Evolutionary conservation across 2,888 invertebrate species (phyloP).

Genomic region (Drosophila ustulata): DNA sequence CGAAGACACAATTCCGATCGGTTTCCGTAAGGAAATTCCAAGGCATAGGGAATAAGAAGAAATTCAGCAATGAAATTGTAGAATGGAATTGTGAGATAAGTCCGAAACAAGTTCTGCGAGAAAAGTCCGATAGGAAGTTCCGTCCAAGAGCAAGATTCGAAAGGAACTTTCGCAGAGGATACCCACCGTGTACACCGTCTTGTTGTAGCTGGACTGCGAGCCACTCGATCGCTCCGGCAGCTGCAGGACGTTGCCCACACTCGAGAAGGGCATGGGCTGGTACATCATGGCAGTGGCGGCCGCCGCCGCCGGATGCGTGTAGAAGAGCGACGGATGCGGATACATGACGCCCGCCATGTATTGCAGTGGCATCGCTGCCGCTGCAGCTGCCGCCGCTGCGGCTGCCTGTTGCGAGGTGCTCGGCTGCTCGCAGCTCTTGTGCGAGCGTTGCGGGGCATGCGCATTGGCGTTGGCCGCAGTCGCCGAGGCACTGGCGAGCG

Average conservation of each 20-base stretch:
- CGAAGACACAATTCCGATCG: no score
- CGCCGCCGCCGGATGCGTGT: constrained; percentile 86
- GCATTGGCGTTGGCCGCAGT: constrained; percentile 8
- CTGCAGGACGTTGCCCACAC: constrained; percentile 77
- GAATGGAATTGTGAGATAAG: no score
- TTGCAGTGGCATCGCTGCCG: constrained; percentile 86
- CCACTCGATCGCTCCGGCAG: constrained; percentile 57
- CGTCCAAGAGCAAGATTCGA: no score
- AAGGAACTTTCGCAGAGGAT: no score
- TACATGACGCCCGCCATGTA: constrained; percentile 88
- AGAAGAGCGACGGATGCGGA: constrained; percentile 86
- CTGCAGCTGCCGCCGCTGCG: constrained; percentile 39
- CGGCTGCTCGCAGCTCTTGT: constrained; percentile 60
- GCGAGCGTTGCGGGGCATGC: constrained; percentile 11
- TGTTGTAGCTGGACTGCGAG: constrained; percentile 44
- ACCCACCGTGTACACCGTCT: constrained; percentile 63
- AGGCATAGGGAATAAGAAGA: no score
- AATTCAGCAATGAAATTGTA: no score
- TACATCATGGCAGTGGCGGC: constrained; percentile 86
- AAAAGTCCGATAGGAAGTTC: not conserved
- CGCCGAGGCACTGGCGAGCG: constrained; percentile 12
- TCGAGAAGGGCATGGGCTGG: constrained; percentile 86
- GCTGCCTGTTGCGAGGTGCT: constrained; percentile 70
- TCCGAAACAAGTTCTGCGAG: not conserved
- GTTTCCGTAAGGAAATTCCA: no score